phyloP scores from a whole-genome alignment of 2,113 vertebrate species.

The Microtus montanus region DNA sequence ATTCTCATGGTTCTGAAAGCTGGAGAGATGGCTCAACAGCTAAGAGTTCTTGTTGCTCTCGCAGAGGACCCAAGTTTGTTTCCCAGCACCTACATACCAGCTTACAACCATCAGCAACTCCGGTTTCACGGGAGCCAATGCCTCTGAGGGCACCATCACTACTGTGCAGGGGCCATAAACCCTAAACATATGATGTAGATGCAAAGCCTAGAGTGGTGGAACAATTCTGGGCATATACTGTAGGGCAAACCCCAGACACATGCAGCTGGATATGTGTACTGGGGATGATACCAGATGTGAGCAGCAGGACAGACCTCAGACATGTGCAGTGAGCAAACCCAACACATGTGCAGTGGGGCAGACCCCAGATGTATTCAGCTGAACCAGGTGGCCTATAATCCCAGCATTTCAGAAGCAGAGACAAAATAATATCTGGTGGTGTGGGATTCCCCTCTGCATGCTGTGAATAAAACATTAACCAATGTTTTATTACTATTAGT shows the following conservation, averaged over 20 bases:
- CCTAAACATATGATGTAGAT: neutral
- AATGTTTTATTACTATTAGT: too few species aligned
- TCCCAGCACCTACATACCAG: neutral
- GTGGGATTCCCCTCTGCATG: too few species aligned
- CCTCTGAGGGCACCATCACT: neutral
- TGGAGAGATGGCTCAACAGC: neutral
- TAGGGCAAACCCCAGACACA: neutral
- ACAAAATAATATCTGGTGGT: neutral
- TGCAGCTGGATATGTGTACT: neutral
- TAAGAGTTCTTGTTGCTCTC: neutral
- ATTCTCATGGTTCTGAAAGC: neutral
- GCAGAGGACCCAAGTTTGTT: neutral
- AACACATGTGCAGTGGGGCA: accelerated
- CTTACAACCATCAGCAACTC: neutral
- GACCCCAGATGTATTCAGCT: neutral
- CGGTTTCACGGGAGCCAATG: neutral
- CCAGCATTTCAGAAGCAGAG: neutral
- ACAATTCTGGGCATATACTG: neutral
- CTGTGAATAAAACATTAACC: too few species aligned
- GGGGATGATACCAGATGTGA: neutral
- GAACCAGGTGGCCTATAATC: accelerated
- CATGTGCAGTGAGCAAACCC: neutral
- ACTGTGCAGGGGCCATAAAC: neutral
- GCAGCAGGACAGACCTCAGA: neutral
- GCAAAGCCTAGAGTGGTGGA: neutral